Conservation (phyloP, 2,113 vertebrate genomes). For the Todiramphus saurophagus region DNA sequence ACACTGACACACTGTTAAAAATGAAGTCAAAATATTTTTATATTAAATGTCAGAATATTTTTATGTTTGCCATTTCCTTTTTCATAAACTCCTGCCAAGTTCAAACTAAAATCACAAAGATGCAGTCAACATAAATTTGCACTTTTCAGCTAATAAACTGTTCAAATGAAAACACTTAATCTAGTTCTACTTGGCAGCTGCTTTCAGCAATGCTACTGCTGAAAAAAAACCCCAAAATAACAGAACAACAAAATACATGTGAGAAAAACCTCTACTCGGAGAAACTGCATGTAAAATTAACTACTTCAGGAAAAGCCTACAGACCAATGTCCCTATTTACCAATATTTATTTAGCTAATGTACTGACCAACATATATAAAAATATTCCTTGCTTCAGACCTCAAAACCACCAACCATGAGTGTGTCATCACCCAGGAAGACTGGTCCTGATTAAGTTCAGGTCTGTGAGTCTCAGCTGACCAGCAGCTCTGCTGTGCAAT, state of each 20-base stretch:
- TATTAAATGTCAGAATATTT: not conserved
- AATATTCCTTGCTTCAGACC: not conserved
- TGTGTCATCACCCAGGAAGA: not conserved
- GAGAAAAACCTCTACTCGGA: not conserved
- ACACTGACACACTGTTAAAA: not conserved
- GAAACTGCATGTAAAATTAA: not conserved
- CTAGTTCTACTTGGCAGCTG: slow-evolving; percentile 12
- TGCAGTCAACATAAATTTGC: slow-evolving; percentile 1
- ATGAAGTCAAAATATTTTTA: slow-evolving; percentile 12
- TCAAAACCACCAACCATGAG: not conserved
- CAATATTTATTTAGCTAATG: not conserved
- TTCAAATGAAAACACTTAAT: slow-evolving; percentile 25
- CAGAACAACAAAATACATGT: not conserved
- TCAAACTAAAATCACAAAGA: slow-evolving; percentile 16
- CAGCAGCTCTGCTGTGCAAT: not conserved
- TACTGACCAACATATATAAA: not conserved
- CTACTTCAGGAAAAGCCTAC: not conserved
- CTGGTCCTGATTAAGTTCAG: not conserved
- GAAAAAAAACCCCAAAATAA: not conserved
- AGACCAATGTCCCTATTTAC: not conserved
- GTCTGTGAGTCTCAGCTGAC: not conserved
- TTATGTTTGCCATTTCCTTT: not conserved
- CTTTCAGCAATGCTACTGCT: not conserved
- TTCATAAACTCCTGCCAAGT: slow-evolving; percentile 3
- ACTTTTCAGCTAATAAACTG: not conserved